These are phyloP conservation scores for Hypothenemus hampei DNA, from an alignment of 1,140 invertebrate species.

Conservation along the genomic window DNA sequence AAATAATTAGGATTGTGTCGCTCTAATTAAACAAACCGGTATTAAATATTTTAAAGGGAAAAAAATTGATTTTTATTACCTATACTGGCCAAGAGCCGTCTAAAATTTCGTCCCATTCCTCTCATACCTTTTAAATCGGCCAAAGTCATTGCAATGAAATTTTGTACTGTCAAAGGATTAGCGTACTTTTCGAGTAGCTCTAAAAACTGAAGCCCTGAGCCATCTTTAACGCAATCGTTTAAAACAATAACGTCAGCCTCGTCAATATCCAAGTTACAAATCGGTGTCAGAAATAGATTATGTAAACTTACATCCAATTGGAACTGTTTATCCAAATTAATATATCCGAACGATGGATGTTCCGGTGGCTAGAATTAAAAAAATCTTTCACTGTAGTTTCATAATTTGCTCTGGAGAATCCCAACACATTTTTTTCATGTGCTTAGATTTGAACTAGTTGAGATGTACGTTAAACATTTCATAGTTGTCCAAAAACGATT, in stretches of 20 bases:
- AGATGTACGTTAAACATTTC: neutral
- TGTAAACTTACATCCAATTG: conserved; percentile 22
- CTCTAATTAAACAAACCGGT: too few species aligned
- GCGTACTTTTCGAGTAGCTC: conserved; percentile 20
- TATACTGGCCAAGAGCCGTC: conserved; percentile 3
- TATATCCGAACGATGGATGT: conserved; percentile 1
- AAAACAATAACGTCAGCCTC: conserved; percentile 20
- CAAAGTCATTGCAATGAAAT: conserved; percentile 28
- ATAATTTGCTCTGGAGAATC: neutral
- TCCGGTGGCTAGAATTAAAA: neutral
- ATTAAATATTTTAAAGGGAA: too few species aligned
- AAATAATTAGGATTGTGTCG: conserved; percentile 2
- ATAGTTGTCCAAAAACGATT: neutral
- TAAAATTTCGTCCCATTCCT: conserved; percentile 10
- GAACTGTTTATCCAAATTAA: conserved; percentile 8
- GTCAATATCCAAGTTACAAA: conserved; percentile 17
- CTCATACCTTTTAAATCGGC: conserved; percentile 23
- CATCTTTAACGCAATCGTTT: conserved; percentile 17
- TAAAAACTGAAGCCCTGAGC: conserved; percentile 11
- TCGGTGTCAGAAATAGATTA: conserved; percentile 13
- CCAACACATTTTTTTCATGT: neutral
- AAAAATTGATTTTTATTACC: conserved; percentile 4
- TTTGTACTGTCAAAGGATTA: conserved; percentile 16
- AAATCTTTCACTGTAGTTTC: neutral
- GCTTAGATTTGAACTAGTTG: neutral